A percentile compares a stretch with the other conserved stretches of the same genome.
Evolutionary conservation across 2,797 vertebrate species (phyloP).

Genomic region (Cossypha heuglini): DNA sequence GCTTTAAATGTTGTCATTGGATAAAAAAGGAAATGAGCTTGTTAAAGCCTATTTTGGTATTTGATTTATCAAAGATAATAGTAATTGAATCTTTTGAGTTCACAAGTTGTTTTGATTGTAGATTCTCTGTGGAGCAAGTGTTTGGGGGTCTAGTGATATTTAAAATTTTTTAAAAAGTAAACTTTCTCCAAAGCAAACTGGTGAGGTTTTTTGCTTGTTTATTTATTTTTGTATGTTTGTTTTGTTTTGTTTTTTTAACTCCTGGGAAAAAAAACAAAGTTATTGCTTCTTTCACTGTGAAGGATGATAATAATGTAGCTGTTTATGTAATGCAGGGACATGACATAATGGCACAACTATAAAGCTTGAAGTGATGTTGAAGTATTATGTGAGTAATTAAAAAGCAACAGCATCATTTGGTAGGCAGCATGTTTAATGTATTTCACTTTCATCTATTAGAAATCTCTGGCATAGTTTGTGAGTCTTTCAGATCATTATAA

Average conservation of each 20-base stretch:
- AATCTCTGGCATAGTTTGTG: not conserved
- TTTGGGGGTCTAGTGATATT: not conserved
- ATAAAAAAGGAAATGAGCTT: not conserved
- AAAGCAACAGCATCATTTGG: slow-evolving; percentile 13
- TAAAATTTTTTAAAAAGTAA: not conserved
- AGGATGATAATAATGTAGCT: not conserved
- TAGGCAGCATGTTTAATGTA: not conserved
- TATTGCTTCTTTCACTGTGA: not conserved
- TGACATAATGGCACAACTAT: slow-evolving; percentile 6
- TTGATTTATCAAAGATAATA: not conserved
- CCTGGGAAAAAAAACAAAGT: not conserved
- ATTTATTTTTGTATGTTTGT: no score
- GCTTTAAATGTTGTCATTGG: not conserved
- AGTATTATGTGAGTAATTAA: slow-evolving; percentile 17
- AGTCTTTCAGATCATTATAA: slow-evolving; percentile 30
- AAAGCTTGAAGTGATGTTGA: slow-evolving; percentile 35
- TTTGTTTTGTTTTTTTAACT: not conserved
- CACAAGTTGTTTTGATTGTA: not conserved
- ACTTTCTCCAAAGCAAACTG: not conserved
- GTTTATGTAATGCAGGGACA: not conserved
- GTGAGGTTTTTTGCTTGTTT: not conserved
- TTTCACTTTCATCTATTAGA: slow-evolving; percentile 41
- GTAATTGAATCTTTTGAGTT: not conserved
- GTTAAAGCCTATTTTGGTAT: not conserved
- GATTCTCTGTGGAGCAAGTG: not conserved